Evolutionary conservation across 2,113 vertebrate genomes (phyloP).

Genomic region (Sitta europaea): DNA sequence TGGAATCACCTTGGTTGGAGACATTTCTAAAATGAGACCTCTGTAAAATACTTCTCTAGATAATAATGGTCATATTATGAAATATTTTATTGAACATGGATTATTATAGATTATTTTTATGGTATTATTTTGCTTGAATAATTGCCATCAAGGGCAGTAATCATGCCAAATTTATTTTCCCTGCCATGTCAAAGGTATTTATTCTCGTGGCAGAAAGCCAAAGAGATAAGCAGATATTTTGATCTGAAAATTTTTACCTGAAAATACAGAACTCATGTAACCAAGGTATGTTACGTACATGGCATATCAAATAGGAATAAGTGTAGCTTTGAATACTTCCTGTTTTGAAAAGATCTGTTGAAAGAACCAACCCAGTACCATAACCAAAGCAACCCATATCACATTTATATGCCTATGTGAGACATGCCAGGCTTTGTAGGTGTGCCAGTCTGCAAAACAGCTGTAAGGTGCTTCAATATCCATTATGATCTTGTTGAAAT

Average conservation of each 20-base stretch:
- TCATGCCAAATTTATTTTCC: not conserved
- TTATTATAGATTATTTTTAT: not conserved
- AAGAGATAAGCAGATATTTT: not conserved
- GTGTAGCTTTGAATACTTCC: not conserved
- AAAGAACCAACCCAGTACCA: not conserved
- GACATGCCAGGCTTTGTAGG: not conserved
- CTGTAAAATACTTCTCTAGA: conserved; percentile 1
- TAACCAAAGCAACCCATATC: not conserved
- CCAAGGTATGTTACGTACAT: not conserved
- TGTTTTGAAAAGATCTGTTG: not conserved
- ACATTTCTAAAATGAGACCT: conserved; percentile 6
- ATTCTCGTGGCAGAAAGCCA: not conserved
- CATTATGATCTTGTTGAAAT: not conserved
- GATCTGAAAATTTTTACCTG: not conserved
- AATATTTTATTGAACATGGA: not conserved
- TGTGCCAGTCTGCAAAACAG: not conserved
- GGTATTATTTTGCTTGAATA: not conserved
- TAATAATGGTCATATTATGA: conserved; percentile 18
- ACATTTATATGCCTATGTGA: not conserved
- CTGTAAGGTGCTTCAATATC: not conserved
- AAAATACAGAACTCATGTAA: not conserved
- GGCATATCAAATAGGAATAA: not conserved
- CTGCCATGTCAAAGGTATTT: not conserved
- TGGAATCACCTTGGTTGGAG: conserved; percentile 53
- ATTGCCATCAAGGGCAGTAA: not conserved